A percentile compares a stretch with the other conserved stretches of the same genome.
Conservation (phyloP, 2,797 vertebrate species). For the Coreius guichenoti region DNA sequence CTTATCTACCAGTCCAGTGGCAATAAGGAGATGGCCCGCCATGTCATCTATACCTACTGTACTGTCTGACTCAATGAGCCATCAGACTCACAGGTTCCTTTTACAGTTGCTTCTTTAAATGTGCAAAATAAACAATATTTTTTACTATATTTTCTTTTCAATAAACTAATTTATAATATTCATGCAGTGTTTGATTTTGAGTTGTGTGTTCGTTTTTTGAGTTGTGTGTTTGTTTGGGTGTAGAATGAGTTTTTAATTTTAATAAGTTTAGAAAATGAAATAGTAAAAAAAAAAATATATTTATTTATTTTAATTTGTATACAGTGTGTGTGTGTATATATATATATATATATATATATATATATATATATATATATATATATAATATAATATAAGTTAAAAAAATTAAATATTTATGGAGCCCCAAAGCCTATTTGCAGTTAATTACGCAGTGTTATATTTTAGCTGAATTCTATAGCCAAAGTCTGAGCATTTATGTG, state of each 20-base stretch:
- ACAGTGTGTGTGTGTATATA: too few relatives aligned
- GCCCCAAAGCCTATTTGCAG: neutral
- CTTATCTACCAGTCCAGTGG: slow-evolving; percentile 87
- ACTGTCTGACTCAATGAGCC: slow-evolving; percentile 67
- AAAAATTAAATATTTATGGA: neutral
- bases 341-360: too few relatives aligned
- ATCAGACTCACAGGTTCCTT: neutral
- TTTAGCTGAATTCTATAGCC: neutral
- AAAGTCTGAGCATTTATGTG: neutral
- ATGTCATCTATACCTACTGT: slow-evolving; percentile 79
- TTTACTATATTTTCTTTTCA: neutral
- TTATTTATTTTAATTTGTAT: too few relatives aligned
- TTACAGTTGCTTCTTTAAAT: neutral
- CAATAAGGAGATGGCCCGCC: slow-evolving; percentile 82
- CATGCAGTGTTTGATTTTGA: neutral
- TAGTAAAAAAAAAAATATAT: too few relatives aligned
- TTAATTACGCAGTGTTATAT: neutral
- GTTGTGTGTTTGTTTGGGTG: neutral
- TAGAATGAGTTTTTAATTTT: neutral
- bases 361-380: too few relatives aligned
- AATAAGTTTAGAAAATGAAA: neutral
- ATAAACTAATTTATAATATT: slow-evolving; percentile 32
- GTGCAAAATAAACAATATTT: neutral
- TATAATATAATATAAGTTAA: too few relatives aligned
- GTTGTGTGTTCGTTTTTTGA: neutral